These are phyloP conservation scores for Sinocyclocheilus anshuiensis DNA, from an alignment of 2,113 vertebrate genomes.

Conservation along the genomic window DNA sequence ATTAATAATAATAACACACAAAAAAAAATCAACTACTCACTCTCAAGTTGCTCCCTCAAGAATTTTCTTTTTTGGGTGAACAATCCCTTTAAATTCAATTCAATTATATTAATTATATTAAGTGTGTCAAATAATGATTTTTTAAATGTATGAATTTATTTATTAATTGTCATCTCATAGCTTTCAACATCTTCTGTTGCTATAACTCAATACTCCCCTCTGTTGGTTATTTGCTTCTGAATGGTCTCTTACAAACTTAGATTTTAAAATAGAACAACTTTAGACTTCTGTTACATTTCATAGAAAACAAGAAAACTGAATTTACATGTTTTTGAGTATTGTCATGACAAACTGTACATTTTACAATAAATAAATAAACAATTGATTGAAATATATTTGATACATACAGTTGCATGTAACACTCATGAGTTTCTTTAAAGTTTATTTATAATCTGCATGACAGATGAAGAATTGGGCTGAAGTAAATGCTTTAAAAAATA, in stretches of 20 bases:
- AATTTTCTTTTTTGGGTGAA: background rate
- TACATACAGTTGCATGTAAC: background rate
- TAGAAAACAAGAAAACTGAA: background rate
- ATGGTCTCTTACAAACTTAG: background rate
- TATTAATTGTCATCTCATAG: background rate
- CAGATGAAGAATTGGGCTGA: background rate
- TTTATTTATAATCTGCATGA: background rate
- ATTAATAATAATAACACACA: background rate
- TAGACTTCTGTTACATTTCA: background rate
- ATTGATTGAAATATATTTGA: background rate
- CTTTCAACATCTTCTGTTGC: background rate
- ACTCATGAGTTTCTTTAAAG: background rate
- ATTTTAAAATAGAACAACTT: background rate
- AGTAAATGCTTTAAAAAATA: background rate
- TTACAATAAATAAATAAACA: background rate
- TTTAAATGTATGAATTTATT: background rate
- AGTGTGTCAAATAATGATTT: background rate
- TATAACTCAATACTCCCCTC: slow-evolving; percentile 39
- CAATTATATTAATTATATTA: background rate
- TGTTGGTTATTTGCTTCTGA: background rate
- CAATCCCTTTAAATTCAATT: too few relatives aligned
- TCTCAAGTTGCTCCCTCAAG: background rate
- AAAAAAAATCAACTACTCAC: too few relatives aligned
- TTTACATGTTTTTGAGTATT: background rate
- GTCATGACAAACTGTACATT: background rate